Evolutionary conservation across 1,140 invertebrate genomes (phyloP), one percentile per base, ranked within the genome.

Genomic region (Eurosta solidaginis): DNA sequence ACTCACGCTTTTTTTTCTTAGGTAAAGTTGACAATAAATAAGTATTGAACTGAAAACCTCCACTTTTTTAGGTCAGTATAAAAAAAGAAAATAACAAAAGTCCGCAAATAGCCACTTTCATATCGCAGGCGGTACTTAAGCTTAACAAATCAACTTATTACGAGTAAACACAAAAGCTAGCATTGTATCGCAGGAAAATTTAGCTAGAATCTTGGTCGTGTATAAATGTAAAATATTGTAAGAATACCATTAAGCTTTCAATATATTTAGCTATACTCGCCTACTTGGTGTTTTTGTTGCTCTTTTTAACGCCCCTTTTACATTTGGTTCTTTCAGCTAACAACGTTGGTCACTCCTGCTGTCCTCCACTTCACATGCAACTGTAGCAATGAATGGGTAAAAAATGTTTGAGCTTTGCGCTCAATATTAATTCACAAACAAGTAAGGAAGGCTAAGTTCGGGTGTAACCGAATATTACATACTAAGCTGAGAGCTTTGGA

Each of bases 351-450:
- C 40, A 74, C 73, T 74, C n/a, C 44, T 44, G 36, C 73, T 74
- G 73, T 36, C 9, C 20, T 74, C 73, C 10, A 27, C 5, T 20
- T 4, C 36, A 9, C 73, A 25, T 6, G 36, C 73, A 33, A 59
- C n/a, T n/a, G 10, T 29, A 29, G 14, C 29, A 33, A 17, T 29
- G 54, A 29, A 54, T 33, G 12, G 54, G 14, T 36, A 59, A n/a
- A n/a, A n/a, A 36, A 59, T 29, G 54, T 29, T 59, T 33, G 54
- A 59, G 27, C n/a, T n/a, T 59, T 6, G 54, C 54, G 27, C 54
- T 17, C 54, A 59, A 59, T 59, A 59, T 33, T 59, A 59, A 59
- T 59, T 59, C 54, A 59, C 54, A 59, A 59, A 59, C n/a, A n/a
- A n/a, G n/a, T n/a, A n/a, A n/a, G n/a, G n/a, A n/a, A n/a, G n/a